Percentiles rank a stretch among this genome's conserved stretches.
Conservation (phyloP, 2,888 invertebrate genomes). For the Scotopteryx bipunctaria region DNA sequence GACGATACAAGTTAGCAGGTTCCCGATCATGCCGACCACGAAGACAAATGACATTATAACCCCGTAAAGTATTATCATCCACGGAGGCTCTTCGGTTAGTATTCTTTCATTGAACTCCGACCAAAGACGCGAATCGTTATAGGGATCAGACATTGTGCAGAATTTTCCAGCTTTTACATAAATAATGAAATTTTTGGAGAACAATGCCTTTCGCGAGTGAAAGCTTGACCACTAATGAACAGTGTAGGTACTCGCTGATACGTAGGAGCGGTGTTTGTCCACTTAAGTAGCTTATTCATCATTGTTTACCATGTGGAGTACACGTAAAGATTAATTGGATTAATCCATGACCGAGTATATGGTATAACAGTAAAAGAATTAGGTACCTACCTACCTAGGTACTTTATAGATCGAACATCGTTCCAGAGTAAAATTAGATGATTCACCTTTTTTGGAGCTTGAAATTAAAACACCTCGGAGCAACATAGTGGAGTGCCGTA, state of each 20-base stretch:
- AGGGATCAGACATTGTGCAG: conserved; percentile 10
- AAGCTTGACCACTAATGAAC: conserved; percentile 15
- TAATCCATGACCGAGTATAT: background rate
- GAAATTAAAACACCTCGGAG: too few relatives aligned
- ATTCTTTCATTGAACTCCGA: conserved; percentile 43
- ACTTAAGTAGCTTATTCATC: conserved; percentile 20
- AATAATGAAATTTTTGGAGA: background rate
- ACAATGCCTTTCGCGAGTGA: background rate
- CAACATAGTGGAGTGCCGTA: too few relatives aligned
- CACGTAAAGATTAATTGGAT: conserved; percentile 21
- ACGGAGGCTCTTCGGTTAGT: conserved; percentile 39
- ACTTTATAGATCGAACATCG: too few relatives aligned
- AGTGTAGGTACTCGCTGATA: background rate
- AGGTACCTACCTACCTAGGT: too few relatives aligned
- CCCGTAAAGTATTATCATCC: conserved; percentile 39
- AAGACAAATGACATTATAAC: conserved; percentile 46
- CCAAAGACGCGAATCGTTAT: conserved; percentile 45
- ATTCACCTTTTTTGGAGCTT: too few relatives aligned
- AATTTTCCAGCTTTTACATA: background rate
- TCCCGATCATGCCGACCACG: conserved; percentile 56
- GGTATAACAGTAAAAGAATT: too few relatives aligned
- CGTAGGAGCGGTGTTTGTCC: conserved; percentile 23
- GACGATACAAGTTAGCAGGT: conserved; percentile 69
- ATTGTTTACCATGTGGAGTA: conserved; percentile 18
- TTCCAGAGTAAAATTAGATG: too few relatives aligned